Base-by-base conservation (phyloP, 2,888 invertebrate species). In the Torymus tubicola region DNA sequence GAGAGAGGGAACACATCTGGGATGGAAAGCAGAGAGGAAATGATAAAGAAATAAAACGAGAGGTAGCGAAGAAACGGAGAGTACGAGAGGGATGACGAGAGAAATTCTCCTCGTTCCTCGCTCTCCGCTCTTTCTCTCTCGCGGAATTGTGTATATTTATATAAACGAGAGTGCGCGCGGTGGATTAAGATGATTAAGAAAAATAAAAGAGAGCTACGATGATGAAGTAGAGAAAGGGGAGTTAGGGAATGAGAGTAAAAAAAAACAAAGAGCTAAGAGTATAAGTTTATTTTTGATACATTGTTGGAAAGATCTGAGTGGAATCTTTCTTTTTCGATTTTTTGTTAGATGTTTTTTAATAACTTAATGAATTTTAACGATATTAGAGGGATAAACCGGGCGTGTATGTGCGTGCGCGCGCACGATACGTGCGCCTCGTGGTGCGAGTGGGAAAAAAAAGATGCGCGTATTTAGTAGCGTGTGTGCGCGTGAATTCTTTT, bases 261-360 rank as follows among this genome's bases (percentile, higher is more conserved):
- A 79, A 83, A 79, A 81, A 78, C 71, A 85, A 85, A 84, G 83
- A 85, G 86, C 84, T 88, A 86, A 87, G 86, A 89, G 86, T 87
- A 87, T 88, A 90, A 88, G 89, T 90, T 90, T 90, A 90, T 90
- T 90, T 90, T 90, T 90, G 90, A 90, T 90, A 90, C 89, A 89
- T 89, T 89, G 90, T 90, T 89, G 88, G 88, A 87, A 87, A 87
- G 89, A 88, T 88, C 87, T 85, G 86, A 87, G 87, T 87, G 86
- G 86, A 87, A 87, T 88, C 87, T 89, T 88, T 89, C 88, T 86
- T 87, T 85, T 84, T 82, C 76, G 78, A 82, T 84, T 86, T 89
- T 90, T 89, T 89, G 89, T 90, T 90, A 89, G 86, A 88, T 89
- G 88, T 90, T 89, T 87, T 81, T 89, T 87, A 87, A 88, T 88